Percentiles rank a stretch among this genome's conserved stretches.
Evolutionary conservation across 2,797 vertebrate genomes (phyloP).

Genomic region (Heliangelus exortis): DNA sequence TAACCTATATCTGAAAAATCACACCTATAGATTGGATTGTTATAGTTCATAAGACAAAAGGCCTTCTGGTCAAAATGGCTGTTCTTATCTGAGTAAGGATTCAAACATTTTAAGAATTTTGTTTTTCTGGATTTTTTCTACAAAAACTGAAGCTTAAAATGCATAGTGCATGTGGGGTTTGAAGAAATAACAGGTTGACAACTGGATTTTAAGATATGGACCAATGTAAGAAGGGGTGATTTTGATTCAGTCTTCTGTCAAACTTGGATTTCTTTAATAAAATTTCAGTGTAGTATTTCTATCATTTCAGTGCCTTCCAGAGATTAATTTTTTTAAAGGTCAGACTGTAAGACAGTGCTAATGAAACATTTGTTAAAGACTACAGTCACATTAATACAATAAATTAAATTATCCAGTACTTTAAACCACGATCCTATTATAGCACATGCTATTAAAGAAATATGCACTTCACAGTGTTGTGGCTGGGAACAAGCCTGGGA

Average conservation of each 20-base stretch:
- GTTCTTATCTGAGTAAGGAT: background rate
- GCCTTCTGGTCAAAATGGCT: background rate
- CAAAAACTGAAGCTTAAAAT: background rate
- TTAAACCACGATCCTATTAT: background rate
- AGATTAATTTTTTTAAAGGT: constrained; percentile 4
- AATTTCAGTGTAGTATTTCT: background rate
- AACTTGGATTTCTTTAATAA: background rate
- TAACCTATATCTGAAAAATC: background rate
- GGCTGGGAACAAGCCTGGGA: background rate
- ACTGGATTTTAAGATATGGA: background rate
- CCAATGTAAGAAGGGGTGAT: background rate
- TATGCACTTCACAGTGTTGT: background rate
- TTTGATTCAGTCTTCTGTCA: background rate
- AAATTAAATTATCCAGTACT: background rate
- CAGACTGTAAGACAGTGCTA: background rate
- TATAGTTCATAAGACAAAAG: background rate
- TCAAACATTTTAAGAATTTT: background rate
- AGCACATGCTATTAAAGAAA: background rate
- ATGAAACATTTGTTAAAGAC: background rate
- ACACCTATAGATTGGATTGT: background rate
- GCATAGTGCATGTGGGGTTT: background rate
- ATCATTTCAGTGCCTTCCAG: background rate
- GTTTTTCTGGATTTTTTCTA: background rate
- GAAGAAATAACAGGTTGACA: background rate
- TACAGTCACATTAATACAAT: background rate